A percentile compares a stretch with the other conserved stretches of the same genome.
phyloP scores from a whole-genome alignment of 2,888 invertebrate genomes.

The Sialis lutaria region DNA sequence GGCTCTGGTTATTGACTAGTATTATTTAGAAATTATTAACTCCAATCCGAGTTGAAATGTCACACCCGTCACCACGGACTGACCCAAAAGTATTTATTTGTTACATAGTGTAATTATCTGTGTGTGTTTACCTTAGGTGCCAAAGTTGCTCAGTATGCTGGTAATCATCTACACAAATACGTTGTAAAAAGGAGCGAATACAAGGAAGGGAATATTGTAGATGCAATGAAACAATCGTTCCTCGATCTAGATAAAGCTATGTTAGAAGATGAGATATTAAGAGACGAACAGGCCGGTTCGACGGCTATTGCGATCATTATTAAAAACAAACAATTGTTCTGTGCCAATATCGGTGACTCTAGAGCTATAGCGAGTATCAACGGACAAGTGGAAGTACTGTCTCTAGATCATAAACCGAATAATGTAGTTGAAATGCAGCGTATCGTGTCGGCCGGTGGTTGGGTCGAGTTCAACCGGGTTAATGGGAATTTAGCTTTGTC shows the following conservation, averaged over 20 bases:
- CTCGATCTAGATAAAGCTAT: conserved; percentile 86
- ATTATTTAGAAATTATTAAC: no score
- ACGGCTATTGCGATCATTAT: conserved; percentile 78
- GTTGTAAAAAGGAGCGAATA: conserved; percentile 72
- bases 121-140: no score
- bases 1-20: no score
- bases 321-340: conserved; percentile 72
- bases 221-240: conserved; percentile 76
- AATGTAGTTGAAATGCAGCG: conserved; percentile 73
- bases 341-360: conserved; percentile 96
- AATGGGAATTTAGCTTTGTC: conserved; percentile 95
- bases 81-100: no score
- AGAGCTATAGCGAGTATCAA: conserved; percentile 79
- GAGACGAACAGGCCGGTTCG: conserved; percentile 86
- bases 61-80: no score
- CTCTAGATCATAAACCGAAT: conserved; percentile 91
- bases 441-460: conserved; percentile 89
- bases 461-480: conserved; percentile 94
- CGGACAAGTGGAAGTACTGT: conserved; percentile 60
- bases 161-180: conserved; percentile 86
- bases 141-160: conserved; percentile 86
- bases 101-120: no score
- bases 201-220: conserved; percentile 61
- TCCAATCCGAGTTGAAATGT: no score
- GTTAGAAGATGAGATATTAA: conserved; percentile 72